Conservation (phyloP, 2,888 invertebrate species). For the Hipparchia semele region DNA sequence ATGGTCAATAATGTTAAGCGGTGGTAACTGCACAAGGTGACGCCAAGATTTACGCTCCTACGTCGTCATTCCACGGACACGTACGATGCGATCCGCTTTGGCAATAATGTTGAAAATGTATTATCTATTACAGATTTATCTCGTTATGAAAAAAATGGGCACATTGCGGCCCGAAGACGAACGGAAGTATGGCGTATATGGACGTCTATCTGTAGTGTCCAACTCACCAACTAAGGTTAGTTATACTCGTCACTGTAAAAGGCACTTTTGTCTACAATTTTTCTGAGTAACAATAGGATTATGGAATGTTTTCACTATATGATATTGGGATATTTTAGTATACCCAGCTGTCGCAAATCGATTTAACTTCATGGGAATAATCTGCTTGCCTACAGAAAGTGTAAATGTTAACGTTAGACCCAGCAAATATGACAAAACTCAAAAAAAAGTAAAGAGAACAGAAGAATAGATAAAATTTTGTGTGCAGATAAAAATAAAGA, state of each 20-base stretch:
- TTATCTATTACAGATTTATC: conserved; percentile 74
- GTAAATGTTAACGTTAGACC: conserved; percentile 52
- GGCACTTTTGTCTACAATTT: background rate
- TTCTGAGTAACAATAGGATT: no score
- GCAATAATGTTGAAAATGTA: background rate
- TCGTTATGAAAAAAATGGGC: conserved; percentile 87
- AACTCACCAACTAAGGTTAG: conserved; percentile 58
- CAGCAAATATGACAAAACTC: conserved; percentile 52
- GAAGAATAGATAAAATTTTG: conserved; percentile 68
- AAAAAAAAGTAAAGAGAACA: conserved; percentile 61
- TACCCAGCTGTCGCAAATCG: background rate
- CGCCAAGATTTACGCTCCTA: no score
- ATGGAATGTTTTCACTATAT: background rate
- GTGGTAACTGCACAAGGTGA: no score
- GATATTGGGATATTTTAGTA: background rate
- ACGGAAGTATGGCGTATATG: conserved; percentile 85
- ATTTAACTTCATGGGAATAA: conserved; percentile 46
- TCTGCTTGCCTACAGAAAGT: conserved; percentile 74
- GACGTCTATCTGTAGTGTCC: conserved; percentile 69
- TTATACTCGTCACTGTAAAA: background rate
- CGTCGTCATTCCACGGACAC: no score
- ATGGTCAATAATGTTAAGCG: no score
- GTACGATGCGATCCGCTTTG: no score
- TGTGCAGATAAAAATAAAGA: conserved; percentile 64
- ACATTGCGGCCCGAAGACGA: conserved; percentile 85